Base-by-base conservation (phyloP, 2,888 invertebrate species). In the Muschampia plurimacula region DNA sequence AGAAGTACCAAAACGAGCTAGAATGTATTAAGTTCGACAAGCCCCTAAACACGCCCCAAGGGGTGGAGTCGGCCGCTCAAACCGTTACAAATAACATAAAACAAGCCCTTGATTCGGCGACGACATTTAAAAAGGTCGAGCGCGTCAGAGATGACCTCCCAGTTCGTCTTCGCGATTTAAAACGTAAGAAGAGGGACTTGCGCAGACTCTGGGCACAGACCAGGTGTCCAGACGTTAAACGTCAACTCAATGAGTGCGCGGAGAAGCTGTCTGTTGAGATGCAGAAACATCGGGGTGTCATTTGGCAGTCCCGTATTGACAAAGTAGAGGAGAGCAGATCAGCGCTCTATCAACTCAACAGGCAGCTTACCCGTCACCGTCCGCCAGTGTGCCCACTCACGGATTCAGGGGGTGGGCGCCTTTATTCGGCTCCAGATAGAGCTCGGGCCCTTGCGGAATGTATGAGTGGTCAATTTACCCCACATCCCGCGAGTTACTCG, bases 191-290 rank as follows among this genome's bases (percentile, higher is more conserved):
- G 49, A 13, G 65, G 8, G 8, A 52, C 2, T 36, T 60, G 4
- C 28, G 62, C 6, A 2, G 36, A 8, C n/a, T 1, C 5, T 69
- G 68, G 68, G n/a, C 68, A 0, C 49, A 49, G 0, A 36, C 52
- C 10, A 36, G 66, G 36, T 66, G 66, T 15, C 66, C 66, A 8
- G 3, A 10, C 9, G 7, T 69, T 46, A 69, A 63, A 63, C 39
- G 49, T 1, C 52, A 63, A 7, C 62, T 69, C 1, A 69, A 69
- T 22, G 62, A 52, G 0, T 7, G 39, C 2, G 28, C 62, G 6
- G 69, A 69, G 62, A 15, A 9, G 52, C 52, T 69, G 69, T 3
- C 13, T 52, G 13, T 39, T 6, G 69, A 49, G 52, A 39, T 68
- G 69, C 7, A 12, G 13, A 52, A 63, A 52, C 28, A 8, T 5